Conservation (phyloP, 2,888 invertebrate genomes). For the Clostera curtula region DNA sequence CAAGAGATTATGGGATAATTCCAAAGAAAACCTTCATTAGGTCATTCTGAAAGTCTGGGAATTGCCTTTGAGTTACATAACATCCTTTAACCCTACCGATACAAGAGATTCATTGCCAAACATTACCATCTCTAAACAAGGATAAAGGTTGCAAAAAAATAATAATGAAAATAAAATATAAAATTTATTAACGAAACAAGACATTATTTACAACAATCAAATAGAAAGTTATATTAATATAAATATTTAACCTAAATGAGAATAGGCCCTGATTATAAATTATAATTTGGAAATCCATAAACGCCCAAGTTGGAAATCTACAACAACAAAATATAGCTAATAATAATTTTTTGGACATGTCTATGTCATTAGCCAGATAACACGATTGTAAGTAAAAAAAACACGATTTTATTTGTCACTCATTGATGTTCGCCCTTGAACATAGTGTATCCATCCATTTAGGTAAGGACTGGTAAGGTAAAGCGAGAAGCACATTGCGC, state of each 20-base stretch:
- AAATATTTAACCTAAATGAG: slow-evolving; percentile 41
- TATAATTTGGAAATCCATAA: slow-evolving; percentile 9
- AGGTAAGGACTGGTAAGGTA: no score
- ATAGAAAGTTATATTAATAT: slow-evolving; percentile 39
- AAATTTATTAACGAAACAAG: slow-evolving; percentile 63
- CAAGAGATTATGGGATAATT: no score
- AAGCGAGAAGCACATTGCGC: no score
- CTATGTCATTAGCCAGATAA: neutral
- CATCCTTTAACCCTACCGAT: no score
- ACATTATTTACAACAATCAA: slow-evolving; percentile 61
- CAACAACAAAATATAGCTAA: no score
- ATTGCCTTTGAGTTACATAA: no score
- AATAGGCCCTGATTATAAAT: slow-evolving; percentile 31
- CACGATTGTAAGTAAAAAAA: neutral
- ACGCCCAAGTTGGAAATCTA: neutral
- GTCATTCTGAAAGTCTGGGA: no score
- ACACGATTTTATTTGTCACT: no score
- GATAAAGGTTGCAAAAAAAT: slow-evolving; percentile 17
- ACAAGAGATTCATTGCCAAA: neutral
- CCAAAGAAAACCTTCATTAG: no score
- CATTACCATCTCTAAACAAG: neutral
- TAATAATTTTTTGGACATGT: no score
- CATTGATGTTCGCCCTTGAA: no score
- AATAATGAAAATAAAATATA: slow-evolving; percentile 44
- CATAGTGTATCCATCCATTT: no score